Evolutionary conservation across 2,888 invertebrate species (phyloP).

Genomic region (Heliconius ismenius): DNA sequence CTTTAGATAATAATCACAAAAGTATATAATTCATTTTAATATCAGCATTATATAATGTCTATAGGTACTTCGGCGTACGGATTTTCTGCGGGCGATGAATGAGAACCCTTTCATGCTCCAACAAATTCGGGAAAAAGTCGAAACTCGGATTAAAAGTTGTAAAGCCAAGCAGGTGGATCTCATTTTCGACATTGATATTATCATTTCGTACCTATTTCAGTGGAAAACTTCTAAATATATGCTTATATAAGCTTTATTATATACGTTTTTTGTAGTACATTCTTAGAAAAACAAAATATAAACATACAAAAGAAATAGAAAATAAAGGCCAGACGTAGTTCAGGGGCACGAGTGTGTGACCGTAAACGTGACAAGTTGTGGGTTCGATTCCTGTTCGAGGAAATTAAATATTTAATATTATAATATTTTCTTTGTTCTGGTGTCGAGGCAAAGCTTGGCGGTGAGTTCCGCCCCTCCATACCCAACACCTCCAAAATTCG

Average conservation of each 20-base stretch:
- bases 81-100: constrained; percentile 69
- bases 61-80: constrained; percentile 68
- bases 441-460: no score
- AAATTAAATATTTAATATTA: no score
- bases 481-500: no score
- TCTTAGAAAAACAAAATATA: no score
- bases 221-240: not conserved
- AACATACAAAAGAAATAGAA: no score
- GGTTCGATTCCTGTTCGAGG: no score
- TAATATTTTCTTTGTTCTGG: no score
- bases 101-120: constrained; percentile 64
- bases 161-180: constrained; percentile 58
- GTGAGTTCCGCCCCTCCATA: no score
- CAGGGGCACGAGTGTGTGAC: no score
- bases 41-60: constrained; percentile 35
- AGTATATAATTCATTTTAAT: constrained; percentile 31
- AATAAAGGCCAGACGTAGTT: no score
- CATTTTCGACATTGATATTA: constrained; percentile 6
- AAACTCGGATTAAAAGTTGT: constrained; percentile 53
- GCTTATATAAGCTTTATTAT: not conserved
- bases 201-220: constrained; percentile 1
- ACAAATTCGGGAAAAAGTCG: constrained; percentile 57
- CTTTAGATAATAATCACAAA: constrained; percentile 19
- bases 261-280: no score
- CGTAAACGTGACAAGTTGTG: no score